A percentile compares a stretch with the other conserved stretches of the same genome.
Evolutionary conservation across 2,797 vertebrate genomes (phyloP).

Genomic region (Poeciliopsis paucimaculata): DNA sequence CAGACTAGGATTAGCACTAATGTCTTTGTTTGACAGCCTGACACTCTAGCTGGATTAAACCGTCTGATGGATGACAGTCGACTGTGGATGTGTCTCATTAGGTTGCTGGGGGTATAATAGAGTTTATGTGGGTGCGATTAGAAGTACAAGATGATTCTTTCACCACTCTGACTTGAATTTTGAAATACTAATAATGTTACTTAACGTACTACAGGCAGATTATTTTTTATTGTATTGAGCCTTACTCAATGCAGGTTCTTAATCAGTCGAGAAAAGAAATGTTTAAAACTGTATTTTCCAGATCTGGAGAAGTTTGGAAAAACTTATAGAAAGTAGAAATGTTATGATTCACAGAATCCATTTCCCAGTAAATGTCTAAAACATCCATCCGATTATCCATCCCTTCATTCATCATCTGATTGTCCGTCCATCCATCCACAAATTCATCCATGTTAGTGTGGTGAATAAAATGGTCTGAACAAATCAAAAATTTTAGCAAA

Average conservation of each 20-base stretch:
- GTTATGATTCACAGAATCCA: background rate
- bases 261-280: background rate
- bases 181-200: background rate
- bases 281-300: background rate
- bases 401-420: too few species aligned
- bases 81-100: background rate
- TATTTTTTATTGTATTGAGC: background rate
- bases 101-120: background rate
- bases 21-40: constrained; percentile 61
- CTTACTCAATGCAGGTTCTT: background rate
- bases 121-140: background rate
- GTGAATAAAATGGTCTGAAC: background rate
- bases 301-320: background rate
- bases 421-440: too few species aligned
- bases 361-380: background rate
- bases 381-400: background rate
- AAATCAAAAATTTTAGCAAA: too few species aligned
- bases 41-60: constrained; percentile 59
- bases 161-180: background rate
- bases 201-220: background rate
- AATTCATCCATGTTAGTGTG: background rate
- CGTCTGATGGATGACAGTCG: background rate
- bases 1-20: constrained; percentile 51
- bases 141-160: background rate
- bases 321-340: background rate